Evolutionary conservation across 2,888 invertebrate species (phyloP).

Genomic region (Drosophila quinaria): DNA sequence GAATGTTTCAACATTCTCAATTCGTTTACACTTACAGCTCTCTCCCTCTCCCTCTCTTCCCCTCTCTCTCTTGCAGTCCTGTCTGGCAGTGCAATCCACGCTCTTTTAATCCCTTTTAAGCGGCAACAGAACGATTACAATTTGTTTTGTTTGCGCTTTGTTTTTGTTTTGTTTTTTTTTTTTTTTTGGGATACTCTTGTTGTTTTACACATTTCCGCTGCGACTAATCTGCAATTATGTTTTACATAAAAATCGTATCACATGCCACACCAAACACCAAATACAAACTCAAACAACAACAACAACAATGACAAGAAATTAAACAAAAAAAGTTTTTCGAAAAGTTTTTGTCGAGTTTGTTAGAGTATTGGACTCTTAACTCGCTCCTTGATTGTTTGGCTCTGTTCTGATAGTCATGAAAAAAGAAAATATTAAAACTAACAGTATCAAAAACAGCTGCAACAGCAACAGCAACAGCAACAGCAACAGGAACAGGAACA

Average conservation of each 20-base stretch:
- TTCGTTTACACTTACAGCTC: constrained; percentile 2
- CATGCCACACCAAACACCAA: constrained; percentile 52
- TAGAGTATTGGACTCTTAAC: constrained; percentile 40
- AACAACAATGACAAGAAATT: constrained; percentile 7
- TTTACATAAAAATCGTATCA: constrained; percentile 79
- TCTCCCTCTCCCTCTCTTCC: neutral
- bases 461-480: constrained; percentile 15
- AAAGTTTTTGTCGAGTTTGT: constrained; percentile 51
- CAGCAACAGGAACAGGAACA: constrained; percentile 21
- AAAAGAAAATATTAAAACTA: constrained; percentile 37
- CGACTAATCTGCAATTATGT: constrained; percentile 80
- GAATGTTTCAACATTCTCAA: constrained; percentile 8
- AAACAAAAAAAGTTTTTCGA: constrained; percentile 35
- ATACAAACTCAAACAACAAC: constrained; percentile 6
- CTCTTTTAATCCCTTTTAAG: constrained; percentile 72
- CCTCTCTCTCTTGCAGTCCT: neutral
- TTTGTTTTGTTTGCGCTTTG: constrained; percentile 46
- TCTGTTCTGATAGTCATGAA: constrained; percentile 52
- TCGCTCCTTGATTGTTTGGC: constrained; percentile 63
- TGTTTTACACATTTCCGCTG: constrained; percentile 58
- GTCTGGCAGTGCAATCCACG: constrained; percentile 39
- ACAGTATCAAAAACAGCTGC: constrained; percentile 1
- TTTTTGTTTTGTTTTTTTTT: constrained; percentile 8
- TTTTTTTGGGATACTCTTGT: neutral
- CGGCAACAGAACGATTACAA: constrained; percentile 68